phyloP scores from a whole-genome alignment of 2,113 vertebrate genomes.

The Choloepus hoffmanni region DNA sequence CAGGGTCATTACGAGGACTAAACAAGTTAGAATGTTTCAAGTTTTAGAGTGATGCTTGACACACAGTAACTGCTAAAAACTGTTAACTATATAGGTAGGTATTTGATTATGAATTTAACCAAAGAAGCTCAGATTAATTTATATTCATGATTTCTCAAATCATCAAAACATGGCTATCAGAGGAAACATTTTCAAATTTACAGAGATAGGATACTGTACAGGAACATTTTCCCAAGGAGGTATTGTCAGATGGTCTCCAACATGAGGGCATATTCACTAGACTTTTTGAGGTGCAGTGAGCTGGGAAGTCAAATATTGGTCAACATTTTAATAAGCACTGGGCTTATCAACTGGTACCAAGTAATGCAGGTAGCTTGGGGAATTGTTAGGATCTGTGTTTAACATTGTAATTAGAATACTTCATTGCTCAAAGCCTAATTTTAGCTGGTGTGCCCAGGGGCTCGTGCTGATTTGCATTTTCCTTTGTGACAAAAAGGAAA shows the following conservation, averaged over 20 bases:
- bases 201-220: neutral
- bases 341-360: neutral
- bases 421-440: conserved; percentile 32
- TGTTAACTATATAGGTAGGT: neutral
- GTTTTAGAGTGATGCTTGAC: neutral
- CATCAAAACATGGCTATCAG: neutral
- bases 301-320: neutral
- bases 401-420: conserved; percentile 33
- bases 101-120: neutral
- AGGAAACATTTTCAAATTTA: neutral
- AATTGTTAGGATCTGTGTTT: neutral
- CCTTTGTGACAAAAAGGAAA: conserved; percentile 27
- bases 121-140: conserved; percentile 15
- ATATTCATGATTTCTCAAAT: neutral
- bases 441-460: neutral
- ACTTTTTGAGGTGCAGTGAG: neutral
- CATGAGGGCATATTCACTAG: neutral
- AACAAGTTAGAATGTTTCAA: neutral
- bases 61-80: neutral
- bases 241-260: neutral
- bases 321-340: conserved; percentile 27
- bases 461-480: conserved; percentile 18
- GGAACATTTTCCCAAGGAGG: neutral
- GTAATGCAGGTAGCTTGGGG: neutral
- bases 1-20: neutral